These are phyloP conservation scores for Loripinus fragilis DNA, from an alignment of 2,888 invertebrate species.

Conservation along the genomic window DNA sequence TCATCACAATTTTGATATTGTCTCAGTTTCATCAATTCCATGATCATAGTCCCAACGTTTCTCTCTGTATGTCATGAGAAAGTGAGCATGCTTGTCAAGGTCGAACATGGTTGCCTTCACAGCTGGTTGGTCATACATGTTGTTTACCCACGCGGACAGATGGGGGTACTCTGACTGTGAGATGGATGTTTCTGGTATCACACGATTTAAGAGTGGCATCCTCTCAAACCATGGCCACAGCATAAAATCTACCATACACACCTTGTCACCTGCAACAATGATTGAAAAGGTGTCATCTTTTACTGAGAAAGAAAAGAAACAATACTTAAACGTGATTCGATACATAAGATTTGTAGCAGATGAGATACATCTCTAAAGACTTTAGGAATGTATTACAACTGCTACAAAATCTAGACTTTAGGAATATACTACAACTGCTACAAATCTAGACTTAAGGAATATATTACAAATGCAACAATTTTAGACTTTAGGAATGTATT, in stretches of 20 bases:
- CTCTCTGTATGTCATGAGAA: conserved; percentile 57
- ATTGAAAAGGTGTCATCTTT: too few relatives aligned
- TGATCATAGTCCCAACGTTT: conserved; percentile 73
- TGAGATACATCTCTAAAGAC: too few relatives aligned
- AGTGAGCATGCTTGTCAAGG: conserved; percentile 59
- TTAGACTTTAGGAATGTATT: too few relatives aligned
- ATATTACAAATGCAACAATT: too few relatives aligned
- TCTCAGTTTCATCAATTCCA: conserved; percentile 36
- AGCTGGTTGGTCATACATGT: conserved; percentile 69
- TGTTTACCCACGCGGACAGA: conserved; percentile 61
- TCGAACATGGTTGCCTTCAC: conserved; percentile 68
- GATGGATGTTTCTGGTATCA: conserved; percentile 56
- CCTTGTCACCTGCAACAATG: conserved; percentile 63
- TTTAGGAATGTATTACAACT: too few relatives aligned
- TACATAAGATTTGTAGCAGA: too few relatives aligned
- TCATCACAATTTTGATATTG: background rate
- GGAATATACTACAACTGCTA: too few relatives aligned
- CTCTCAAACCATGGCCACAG: conserved; percentile 81
- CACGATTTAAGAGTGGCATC: conserved; percentile 61
- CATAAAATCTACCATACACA: conserved; percentile 75
- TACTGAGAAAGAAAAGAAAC: too few relatives aligned
- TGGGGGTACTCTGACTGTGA: conserved; percentile 55
- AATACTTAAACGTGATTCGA: too few relatives aligned
- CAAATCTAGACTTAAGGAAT: too few relatives aligned
- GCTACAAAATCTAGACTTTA: too few relatives aligned